A percentile compares a stretch with the other conserved stretches of the same genome.
Conservation (phyloP, 2,797 vertebrate species). For the Coracias cyanogaster region DNA sequence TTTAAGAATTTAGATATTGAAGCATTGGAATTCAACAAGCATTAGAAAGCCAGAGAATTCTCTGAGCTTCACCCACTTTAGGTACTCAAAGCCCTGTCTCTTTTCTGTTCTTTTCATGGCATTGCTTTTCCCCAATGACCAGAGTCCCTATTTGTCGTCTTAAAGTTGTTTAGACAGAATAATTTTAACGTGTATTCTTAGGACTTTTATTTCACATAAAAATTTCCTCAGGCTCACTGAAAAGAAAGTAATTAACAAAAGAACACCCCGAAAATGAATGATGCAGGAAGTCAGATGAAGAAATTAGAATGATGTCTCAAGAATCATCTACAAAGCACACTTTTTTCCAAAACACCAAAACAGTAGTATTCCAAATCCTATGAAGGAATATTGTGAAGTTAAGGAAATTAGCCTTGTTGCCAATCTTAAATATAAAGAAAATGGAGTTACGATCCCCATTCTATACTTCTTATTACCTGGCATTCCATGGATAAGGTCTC, state of each 20-base stretch:
- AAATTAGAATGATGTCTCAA: not conserved
- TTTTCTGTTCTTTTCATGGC: not conserved
- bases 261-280: not conserved
- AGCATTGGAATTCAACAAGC: not conserved
- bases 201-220: not conserved
- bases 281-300: not conserved
- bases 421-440: not conserved
- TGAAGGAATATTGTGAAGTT: not conserved
- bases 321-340: not conserved
- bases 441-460: not conserved
- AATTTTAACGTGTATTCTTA: not conserved
- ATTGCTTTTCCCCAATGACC: not conserved
- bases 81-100: not conserved
- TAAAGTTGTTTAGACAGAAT: not conserved
- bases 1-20: not conserved
- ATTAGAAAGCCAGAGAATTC: not conserved
- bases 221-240: not conserved
- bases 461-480: conserved; percentile 83
- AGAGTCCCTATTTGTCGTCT: not conserved
- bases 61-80: not conserved
- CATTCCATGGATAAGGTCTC: conserved; percentile 95
- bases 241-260: not conserved
- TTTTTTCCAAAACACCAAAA: not conserved
- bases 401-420: not conserved
- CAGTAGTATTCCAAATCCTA: not conserved